These are phyloP conservation scores for Lycorma delicatula DNA, from an alignment of 1,140 invertebrate species.

Conservation along the genomic window DNA sequence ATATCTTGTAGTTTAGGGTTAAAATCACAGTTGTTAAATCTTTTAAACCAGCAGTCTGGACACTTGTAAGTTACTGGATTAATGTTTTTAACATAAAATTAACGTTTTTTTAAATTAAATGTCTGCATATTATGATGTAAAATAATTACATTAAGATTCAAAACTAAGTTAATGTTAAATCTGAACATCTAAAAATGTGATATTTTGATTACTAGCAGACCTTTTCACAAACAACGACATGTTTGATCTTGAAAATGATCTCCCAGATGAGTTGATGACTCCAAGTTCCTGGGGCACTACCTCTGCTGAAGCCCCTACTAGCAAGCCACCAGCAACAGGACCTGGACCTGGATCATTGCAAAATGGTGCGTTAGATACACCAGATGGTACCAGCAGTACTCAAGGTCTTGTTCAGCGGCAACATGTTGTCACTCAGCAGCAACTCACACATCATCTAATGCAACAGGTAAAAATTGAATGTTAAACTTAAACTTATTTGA, in stretches of 20 bases:
- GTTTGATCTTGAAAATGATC: conserved; percentile 82
- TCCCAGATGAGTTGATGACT: conserved; percentile 82
- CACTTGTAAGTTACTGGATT: too few species aligned
- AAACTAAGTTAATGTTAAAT: too few species aligned
- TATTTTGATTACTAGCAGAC: too few species aligned
- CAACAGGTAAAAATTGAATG: conserved; percentile 21
- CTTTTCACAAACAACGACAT: conserved; percentile 68
- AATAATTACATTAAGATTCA: conserved; percentile 14
- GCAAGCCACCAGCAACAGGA: conserved; percentile 63
- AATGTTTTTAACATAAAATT: too few species aligned
- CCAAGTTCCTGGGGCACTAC: conserved; percentile 51
- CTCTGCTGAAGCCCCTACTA: conserved; percentile 41
- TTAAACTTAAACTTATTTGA: too few species aligned
- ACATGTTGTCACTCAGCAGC: conserved; percentile 20
- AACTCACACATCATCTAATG: conserved; percentile 25
- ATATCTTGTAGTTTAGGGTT: too few species aligned
- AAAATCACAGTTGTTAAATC: too few species aligned
- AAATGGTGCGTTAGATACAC: conserved; percentile 54
- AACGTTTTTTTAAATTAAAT: too few species aligned
- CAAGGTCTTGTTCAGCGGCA: conserved; percentile 26
- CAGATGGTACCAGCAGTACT: conserved; percentile 43
- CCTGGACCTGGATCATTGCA: conserved; percentile 63
- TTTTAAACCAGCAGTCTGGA: too few species aligned
- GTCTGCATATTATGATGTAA: too few species aligned
- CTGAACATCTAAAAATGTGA: too few species aligned